Evolutionary conservation across 2,113 vertebrate species (phyloP).

Genomic region (Sceloporus undulatus): DNA sequence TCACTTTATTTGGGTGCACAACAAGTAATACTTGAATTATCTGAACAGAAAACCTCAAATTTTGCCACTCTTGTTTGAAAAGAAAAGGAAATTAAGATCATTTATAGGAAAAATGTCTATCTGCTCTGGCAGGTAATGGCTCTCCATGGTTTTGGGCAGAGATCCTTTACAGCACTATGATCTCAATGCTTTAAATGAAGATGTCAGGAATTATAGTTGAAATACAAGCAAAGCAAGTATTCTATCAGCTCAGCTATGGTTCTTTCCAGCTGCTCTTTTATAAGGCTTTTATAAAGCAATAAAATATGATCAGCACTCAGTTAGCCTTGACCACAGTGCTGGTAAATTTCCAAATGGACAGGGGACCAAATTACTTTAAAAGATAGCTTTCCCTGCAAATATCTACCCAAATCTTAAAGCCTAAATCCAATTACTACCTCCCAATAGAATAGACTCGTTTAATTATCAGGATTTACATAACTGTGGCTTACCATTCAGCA

Average conservation of each 20-base stretch:
- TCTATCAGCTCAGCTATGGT: neutral
- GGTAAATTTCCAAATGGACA: neutral
- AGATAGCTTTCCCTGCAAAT: neutral
- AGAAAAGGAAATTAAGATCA: neutral
- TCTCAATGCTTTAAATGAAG: slow-evolving; percentile 7
- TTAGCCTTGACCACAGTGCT: neutral
- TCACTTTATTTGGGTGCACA: neutral
- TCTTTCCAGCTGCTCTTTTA: neutral
- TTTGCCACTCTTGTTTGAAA: neutral
- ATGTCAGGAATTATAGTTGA: neutral
- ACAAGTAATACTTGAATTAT: neutral
- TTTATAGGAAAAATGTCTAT: neutral
- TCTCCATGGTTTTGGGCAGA: neutral
- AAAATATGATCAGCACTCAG: neutral
- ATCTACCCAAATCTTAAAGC: neutral
- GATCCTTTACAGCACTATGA: neutral
- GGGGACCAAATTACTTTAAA: no score
- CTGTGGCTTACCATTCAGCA: no score
- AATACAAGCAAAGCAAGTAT: neutral
- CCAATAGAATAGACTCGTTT: neutral
- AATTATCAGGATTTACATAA: neutral
- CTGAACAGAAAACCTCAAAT: neutral
- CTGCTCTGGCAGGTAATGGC: neutral
- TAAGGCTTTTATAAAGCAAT: neutral
- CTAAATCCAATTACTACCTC: neutral